Percentiles rank a stretch among this genome's conserved stretches.
Conservation (phyloP, 2,888 invertebrate species). For the Herminia tarsipennalis region DNA sequence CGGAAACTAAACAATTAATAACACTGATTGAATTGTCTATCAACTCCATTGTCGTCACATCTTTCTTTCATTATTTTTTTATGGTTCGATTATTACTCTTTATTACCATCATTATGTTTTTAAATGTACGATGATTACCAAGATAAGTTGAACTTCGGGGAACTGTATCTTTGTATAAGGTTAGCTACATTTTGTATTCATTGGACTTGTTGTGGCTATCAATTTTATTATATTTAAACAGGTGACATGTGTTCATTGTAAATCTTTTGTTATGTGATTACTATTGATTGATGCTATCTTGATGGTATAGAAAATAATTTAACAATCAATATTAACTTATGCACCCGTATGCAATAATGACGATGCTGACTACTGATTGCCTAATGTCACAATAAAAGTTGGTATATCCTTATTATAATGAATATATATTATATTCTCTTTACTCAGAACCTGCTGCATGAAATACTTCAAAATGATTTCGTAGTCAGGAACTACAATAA, state of each 20-base stretch:
- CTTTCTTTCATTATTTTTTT: conserved; percentile 51
- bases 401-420: no score
- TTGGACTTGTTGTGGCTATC: conserved; percentile 15
- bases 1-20: conserved; percentile 67
- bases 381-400: no score
- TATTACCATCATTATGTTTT: conserved; percentile 38
- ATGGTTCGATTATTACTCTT: conserved; percentile 43
- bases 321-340: no score
- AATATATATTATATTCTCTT: no score
- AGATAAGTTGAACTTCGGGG: conserved; percentile 29
- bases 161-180: conserved; percentile 11
- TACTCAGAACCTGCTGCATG: no score
- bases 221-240: conserved; percentile 7
- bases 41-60: conserved; percentile 60
- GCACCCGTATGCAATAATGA: no score
- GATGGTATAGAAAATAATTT: no score
- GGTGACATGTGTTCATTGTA: neutral
- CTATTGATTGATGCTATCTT: no score
- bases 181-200: conserved; percentile 14
- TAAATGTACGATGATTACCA: conserved; percentile 29
- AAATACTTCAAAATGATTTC: neutral
- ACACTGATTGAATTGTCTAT: conserved; percentile 70
- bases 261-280: neutral
- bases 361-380: no score
- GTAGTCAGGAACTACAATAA: neutral